phyloP scores from a whole-genome alignment of 2,113 vertebrate genomes.

The Onychorhynchus coronatus region DNA sequence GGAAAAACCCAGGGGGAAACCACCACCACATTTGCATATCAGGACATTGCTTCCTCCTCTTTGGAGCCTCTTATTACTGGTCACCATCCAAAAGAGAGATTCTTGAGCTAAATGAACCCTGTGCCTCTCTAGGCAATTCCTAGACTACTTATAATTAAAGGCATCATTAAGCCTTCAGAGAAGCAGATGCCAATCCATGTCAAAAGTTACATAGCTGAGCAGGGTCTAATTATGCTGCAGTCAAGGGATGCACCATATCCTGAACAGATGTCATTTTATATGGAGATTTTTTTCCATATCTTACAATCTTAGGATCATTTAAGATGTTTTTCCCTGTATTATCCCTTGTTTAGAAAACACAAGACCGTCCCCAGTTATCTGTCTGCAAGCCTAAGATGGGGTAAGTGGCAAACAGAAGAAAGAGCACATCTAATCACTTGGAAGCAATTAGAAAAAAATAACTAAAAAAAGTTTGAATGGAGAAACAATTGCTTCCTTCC shows the following conservation, averaged over 20 bases:
- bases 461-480: neutral
- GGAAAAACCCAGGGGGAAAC: neutral
- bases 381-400: neutral
- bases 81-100: neutral
- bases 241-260: neutral
- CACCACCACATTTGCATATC: neutral
- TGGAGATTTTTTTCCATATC: neutral
- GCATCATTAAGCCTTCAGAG: constrained; percentile 26
- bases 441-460: neutral
- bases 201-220: neutral
- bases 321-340: neutral
- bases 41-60: neutral
- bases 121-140: constrained; percentile 17
- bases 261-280: neutral
- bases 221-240: neutral
- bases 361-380: neutral
- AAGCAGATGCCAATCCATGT: neutral
- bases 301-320: neutral
- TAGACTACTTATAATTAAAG: constrained; percentile 29
- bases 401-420: neutral
- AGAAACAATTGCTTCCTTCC: neutral
- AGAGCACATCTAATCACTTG: neutral
- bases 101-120: constrained; percentile 18
- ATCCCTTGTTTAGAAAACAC: neutral
- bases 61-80: neutral